Base-by-base conservation (phyloP, 2,797 vertebrate species). In the Agapornis canus region DNA sequence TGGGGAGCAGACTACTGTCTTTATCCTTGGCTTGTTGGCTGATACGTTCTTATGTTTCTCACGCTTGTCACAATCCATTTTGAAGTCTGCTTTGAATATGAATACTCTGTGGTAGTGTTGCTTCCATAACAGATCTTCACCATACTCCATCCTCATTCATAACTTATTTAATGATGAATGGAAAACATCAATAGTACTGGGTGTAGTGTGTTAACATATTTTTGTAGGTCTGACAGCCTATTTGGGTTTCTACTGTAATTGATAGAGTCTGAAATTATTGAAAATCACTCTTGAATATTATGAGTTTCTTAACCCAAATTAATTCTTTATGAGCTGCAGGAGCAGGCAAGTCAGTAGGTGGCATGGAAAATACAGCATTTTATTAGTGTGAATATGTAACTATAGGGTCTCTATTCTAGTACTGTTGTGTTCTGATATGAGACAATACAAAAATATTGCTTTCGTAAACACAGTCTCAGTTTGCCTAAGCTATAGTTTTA, bases 21-120 rank as follows among this genome's bases (percentile, higher is more conserved):
- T 89, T 88, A 82, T 76, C 72, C 37, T 82, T 84, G 78, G 10
- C n/a, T 92, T 85, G n/a, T 92, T 87, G 37, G 57, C 52, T 78
- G 43, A 6, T 91, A 1, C 35, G 26, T 66, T 92, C 72, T 81
- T 40, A 19, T 71, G 23, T 66, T 76, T 79, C 18, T 82, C 26
- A 56, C 26, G 60, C 40, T 69, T 88, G 45, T 71, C 89, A 85
- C 43, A 75, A 64, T 68, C 29, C 27, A n/a, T 65, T 86, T 93
- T 47, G 57, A 82, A 83, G 12, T n/a, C 43, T 79, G 13, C 72
- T 94, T 86, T 79, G 48, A 57, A 66, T 54, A 64, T 3, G 29
- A 88, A 64, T 37, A 32, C 11, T 79, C 21, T 57, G 27, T 57
- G n/a, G 27, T 69, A 64, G 18, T 39, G 23, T 88, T 16, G 26